Base-by-base conservation (phyloP, 1,140 invertebrate species). In the Eubasilissa regina region DNA sequence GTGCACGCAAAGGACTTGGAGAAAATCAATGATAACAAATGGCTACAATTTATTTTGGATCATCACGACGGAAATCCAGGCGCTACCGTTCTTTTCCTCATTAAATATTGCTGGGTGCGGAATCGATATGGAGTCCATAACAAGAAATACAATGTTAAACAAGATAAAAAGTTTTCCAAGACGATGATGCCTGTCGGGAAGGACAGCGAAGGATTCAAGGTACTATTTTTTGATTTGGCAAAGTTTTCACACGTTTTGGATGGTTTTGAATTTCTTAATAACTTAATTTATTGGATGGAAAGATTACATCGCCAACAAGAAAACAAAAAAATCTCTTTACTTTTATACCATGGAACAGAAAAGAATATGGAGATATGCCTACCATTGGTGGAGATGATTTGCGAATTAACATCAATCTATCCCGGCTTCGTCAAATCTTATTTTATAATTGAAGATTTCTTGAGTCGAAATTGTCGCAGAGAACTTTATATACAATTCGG, bases 211-310 rank as follows among this genome's bases (percentile, higher is more conserved):
- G 60, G 60, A 0, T 3, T n/a, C 43, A 64, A 64, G 43, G 21
- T 64, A 44, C 43, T 64, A 11, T 44, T 35, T n/a, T 19, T 44
- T 12, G 60, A 64, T 43, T 43, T 64, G 9, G 12, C 60, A 0
- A 25, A 64, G 35, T 35, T 64, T 19, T 0, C 0, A 11, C 0
- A 58, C 19, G n/a, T 55, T 10, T n/a, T 12, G 10, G 35, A 4
- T 44, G 7, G 3, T 25, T 25, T 11, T 3, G 43, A 64, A 44
- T 0, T 64, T 11, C 0, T 0, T 11, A 11, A 43, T 13, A 9
- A 64, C n/a, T 15, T 64, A 3, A 15, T 44, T 35, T 64, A 64
- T 64, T 64, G 60, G 60, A 43, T 64, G 21, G 60, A 64, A 25
- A 64, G n/a, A 64, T 21, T 64, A 12, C 1, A 64, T 12, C 60